Conservation (phyloP, 2,113 vertebrate species). For the Urocolius indicus region DNA sequence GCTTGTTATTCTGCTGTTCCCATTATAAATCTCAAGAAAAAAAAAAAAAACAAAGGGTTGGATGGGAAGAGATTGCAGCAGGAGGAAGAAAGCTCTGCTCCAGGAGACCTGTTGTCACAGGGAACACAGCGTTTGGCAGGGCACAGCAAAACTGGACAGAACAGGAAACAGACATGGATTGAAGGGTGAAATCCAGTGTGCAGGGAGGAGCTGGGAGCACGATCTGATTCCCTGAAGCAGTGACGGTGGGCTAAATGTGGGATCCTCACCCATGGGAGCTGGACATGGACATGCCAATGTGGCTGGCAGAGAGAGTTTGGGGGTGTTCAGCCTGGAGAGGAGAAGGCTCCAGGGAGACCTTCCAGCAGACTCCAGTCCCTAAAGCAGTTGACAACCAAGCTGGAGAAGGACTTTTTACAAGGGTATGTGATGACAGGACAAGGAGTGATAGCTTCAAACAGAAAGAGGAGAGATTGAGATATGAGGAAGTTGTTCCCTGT, state of each 20-base stretch:
- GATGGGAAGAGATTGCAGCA: neutral
- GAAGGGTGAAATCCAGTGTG: rapidly evolving
- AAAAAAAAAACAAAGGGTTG: neutral
- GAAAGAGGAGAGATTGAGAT: too few species aligned
- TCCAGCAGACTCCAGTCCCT: too few species aligned
- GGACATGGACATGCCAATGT: too few species aligned
- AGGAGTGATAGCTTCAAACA: too few species aligned
- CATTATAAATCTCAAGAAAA: neutral
- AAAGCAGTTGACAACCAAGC: too few species aligned
- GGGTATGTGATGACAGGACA: too few species aligned
- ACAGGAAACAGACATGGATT: rapidly evolving
- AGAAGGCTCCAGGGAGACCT: too few species aligned
- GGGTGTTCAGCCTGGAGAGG: too few species aligned
- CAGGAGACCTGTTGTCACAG: neutral
- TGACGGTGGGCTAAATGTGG: neutral
- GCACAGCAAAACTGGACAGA: neutral
- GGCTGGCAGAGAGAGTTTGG: too few species aligned
- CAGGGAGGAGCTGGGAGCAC: neutral
- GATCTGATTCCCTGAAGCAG: neutral
- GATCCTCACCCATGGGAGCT: rapidly evolving
- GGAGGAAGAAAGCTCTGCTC: neutral
- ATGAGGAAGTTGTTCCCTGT: too few species aligned
- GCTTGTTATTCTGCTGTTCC: neutral
- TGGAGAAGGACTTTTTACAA: too few species aligned
- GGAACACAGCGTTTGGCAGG: neutral